These are phyloP conservation scores for Sebastes itinus DNA, from an alignment of 2,797 vertebrate species.

Conservation along the genomic window DNA sequence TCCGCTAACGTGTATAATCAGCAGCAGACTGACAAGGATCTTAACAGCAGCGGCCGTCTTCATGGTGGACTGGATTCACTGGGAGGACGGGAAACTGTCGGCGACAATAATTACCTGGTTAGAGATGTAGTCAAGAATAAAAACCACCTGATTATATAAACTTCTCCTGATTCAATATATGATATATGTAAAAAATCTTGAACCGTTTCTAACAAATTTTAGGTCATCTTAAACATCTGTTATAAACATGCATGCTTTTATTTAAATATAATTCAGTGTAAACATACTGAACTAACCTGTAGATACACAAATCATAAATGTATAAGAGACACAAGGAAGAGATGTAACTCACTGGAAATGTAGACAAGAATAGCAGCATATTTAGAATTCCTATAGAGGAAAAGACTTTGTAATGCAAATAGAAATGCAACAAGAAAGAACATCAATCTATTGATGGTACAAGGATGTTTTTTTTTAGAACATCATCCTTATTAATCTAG, in stretches of 20 bases:
- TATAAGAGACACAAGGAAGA: no score
- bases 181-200: no score
- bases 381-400: not conserved
- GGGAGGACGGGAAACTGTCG: not conserved
- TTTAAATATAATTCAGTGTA: no score
- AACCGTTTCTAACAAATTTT: no score
- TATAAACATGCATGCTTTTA: no score
- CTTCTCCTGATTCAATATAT: no score
- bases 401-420: not conserved
- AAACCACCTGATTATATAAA: not conserved
- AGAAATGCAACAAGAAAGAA: not conserved
- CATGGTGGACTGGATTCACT: not conserved
- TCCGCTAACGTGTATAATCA: constrained; percentile 23
- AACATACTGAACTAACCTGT: no score
- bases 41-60: not conserved
- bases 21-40: constrained; percentile 32
- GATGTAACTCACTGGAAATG: no score
- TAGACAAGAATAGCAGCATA: not conserved
- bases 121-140: not conserved
- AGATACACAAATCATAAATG: accelerated
- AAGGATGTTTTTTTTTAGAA: not conserved
- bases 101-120: not conserved
- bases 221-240: no score
- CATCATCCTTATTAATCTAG: not conserved
- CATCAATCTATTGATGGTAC: not conserved